These are phyloP conservation scores for Platyura marginata DNA, from an alignment of 1,140 invertebrate genomes.

Conservation along the genomic window DNA sequence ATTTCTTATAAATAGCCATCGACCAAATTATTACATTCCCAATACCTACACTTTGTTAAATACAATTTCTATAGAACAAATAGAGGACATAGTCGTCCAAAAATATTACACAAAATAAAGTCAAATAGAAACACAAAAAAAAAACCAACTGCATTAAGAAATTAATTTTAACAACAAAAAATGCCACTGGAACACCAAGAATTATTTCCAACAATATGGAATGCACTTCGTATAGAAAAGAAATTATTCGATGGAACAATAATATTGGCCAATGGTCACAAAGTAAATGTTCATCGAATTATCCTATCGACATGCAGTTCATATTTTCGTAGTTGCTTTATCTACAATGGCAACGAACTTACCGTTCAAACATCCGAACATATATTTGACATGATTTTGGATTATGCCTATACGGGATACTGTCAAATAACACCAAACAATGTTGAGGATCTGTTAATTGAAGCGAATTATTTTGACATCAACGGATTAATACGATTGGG, in stretches of 20 bases:
- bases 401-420: constrained; percentile 44
- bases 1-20: too few species aligned
- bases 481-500: constrained; percentile 41
- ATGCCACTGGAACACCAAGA: too few species aligned
- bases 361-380: constrained; percentile 28
- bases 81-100: too few species aligned
- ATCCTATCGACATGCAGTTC: constrained; percentile 45
- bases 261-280: constrained; percentile 35
- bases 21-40: too few species aligned
- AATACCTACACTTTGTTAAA: too few species aligned
- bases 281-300: constrained; percentile 40
- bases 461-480: constrained; percentile 43
- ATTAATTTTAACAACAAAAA: too few species aligned
- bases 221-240: too few species aligned
- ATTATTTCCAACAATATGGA: too few species aligned
- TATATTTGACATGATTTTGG: constrained; percentile 34
- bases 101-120: too few species aligned
- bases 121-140: too few species aligned
- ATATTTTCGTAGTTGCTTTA: constrained; percentile 47
- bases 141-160: too few species aligned
- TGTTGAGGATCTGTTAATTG: constrained; percentile 36
- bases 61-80: too few species aligned
- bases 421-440: constrained; percentile 36
- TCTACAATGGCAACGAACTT: constrained; percentile 33
- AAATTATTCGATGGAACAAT: constrained; percentile 39